Evolutionary conservation across 2,113 vertebrate genomes (phyloP).

Genomic region (zebrafish (Danio rerio)): DNA sequence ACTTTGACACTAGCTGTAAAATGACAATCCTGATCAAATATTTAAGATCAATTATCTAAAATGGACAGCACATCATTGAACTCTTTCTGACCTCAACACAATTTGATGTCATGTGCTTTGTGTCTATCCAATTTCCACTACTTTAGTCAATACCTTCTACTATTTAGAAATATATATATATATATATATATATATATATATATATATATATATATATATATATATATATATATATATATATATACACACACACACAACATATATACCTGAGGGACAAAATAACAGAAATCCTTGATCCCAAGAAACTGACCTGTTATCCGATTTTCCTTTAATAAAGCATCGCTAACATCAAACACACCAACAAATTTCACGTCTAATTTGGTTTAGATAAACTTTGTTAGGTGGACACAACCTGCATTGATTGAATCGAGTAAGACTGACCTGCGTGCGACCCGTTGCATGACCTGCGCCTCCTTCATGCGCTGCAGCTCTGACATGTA

Average conservation of each 20-base stretch:
- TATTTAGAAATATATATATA: background rate
- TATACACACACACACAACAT: too few relatives aligned
- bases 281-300: background rate
- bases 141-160: background rate
- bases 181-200: too few relatives aligned
- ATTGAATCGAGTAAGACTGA: conserved; percentile 57
- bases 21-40: background rate
- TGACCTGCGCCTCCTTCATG: conserved; percentile 90
- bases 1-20: background rate
- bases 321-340: background rate
- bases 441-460: conserved; percentile 82
- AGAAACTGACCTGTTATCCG: background rate
- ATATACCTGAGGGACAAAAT: background rate
- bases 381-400: background rate
- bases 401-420: background rate
- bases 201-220: too few relatives aligned
- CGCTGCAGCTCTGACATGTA: conserved; percentile 93
- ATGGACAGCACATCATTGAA: background rate
- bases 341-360: background rate
- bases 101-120: conserved; percentile 5
- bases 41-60: background rate
- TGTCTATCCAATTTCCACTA: background rate
- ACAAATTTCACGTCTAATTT: background rate
- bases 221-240: too few relatives aligned
- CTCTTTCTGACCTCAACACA: background rate